Conservation (phyloP, 2,113 vertebrate species). For the Cyprinodon tularosa region DNA sequence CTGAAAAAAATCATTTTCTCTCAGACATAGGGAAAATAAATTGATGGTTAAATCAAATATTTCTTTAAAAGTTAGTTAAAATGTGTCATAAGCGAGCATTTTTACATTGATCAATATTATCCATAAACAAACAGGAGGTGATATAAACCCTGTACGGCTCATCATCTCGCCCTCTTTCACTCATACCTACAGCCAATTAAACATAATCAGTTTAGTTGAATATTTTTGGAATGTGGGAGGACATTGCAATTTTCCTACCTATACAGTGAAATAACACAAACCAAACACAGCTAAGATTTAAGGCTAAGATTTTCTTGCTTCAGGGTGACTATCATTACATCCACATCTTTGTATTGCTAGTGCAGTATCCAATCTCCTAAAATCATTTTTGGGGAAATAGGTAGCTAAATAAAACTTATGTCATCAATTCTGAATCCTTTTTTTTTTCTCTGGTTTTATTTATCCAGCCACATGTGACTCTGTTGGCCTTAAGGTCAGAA, state of each 20-base stretch:
- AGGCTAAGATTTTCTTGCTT: not conserved
- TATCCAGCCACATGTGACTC: slow-evolving; percentile 38
- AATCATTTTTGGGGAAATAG: not conserved
- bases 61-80: not conserved
- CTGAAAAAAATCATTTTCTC: not conserved
- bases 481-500: slow-evolving; percentile 47
- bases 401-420: slow-evolving; percentile 3
- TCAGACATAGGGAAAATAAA: not conserved
- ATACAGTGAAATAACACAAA: not conserved
- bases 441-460: slow-evolving; percentile 23
- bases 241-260: not conserved
- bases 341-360: not conserved
- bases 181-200: not conserved
- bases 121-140: not conserved
- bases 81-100: not conserved
- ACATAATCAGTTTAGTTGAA: not conserved
- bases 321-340: not conserved
- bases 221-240: too few relatives aligned
- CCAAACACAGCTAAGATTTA: not conserved
- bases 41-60: slow-evolving; percentile 1
- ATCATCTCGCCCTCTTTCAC: not conserved
- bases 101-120: not conserved
- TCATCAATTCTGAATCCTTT: slow-evolving; percentile 29
- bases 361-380: not conserved
- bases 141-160: not conserved